Evolutionary conservation across 2,888 invertebrate genomes (phyloP).

Genomic region (Cenopis cana): DNA sequence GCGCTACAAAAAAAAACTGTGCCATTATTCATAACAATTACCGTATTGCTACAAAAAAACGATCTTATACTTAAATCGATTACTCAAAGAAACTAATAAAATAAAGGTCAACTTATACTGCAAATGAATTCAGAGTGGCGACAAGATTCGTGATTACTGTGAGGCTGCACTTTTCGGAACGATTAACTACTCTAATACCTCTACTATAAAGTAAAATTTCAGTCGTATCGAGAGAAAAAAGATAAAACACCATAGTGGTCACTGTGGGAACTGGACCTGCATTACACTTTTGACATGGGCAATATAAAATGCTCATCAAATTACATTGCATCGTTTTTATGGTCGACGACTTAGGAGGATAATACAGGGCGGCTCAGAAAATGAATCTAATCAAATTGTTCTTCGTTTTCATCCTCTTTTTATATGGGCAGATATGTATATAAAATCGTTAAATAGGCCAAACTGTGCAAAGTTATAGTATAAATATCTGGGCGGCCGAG

Average conservation of each 20-base stretch:
- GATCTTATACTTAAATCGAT: background rate
- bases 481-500: too few species aligned
- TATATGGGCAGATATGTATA: too few species aligned
- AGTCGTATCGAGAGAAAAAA: slow-evolving; percentile 11
- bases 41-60: background rate
- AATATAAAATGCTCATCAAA: background rate
- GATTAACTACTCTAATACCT: slow-evolving; percentile 10
- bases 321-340: slow-evolving; percentile 3
- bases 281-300: slow-evolving; percentile 28
- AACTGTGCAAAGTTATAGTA: too few species aligned
- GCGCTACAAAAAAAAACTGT: background rate
- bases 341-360: background rate
- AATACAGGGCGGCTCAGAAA: background rate
- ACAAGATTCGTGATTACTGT: too few species aligned
- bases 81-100: background rate
- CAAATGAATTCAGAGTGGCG: background rate
- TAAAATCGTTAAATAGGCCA: too few species aligned
- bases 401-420: too few species aligned
- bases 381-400: too few species aligned
- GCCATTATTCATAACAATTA: background rate
- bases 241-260: slow-evolving; percentile 42
- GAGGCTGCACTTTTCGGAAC: background rate
- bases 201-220: slow-evolving; percentile 1
- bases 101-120: background rate
- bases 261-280: slow-evolving; percentile 53